Evolutionary conservation across 1,140 invertebrate genomes (phyloP).

Genomic region (Listronotus oregonensis): DNA sequence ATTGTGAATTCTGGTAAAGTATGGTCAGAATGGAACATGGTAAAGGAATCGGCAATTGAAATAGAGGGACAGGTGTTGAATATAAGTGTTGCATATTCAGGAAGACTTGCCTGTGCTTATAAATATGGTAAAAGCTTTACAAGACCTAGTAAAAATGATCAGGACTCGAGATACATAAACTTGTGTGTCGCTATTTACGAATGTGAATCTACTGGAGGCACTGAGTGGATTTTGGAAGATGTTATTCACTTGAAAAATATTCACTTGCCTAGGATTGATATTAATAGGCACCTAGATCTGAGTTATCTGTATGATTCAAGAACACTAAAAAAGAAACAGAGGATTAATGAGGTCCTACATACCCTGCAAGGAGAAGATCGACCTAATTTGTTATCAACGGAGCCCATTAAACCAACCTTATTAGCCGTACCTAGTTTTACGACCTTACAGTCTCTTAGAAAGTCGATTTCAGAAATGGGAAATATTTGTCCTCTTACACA

Average conservation of each 20-base stretch:
- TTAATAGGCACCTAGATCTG: slow-evolving; percentile 79
- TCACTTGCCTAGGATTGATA: slow-evolving; percentile 78
- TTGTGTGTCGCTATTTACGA: slow-evolving; percentile 97
- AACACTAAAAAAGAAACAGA: slow-evolving; percentile 78
- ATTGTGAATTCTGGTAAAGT: slow-evolving; percentile 60
- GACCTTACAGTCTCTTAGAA: slow-evolving; percentile 85
- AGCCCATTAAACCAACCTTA: slow-evolving; percentile 73
- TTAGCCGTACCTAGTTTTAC: slow-evolving; percentile 91
- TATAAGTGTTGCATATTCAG: slow-evolving; percentile 96
- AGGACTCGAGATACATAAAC: slow-evolving; percentile 87
- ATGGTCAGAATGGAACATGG: slow-evolving; percentile 50
- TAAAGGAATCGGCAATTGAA: slow-evolving; percentile 79
- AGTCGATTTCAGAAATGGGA: slow-evolving; percentile 88
- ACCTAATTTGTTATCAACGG: slow-evolving; percentile 62
- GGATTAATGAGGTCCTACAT: slow-evolving; percentile 72
- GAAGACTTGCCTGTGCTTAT: slow-evolving; percentile 94
- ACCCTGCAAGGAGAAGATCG: slow-evolving; percentile 64
- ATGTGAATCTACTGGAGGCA: slow-evolving; percentile 96
- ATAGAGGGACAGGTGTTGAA: slow-evolving; percentile 80
- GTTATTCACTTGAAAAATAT: slow-evolving; percentile 90
- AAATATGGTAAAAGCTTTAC: slow-evolving; percentile 88
- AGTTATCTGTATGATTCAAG: slow-evolving; percentile 82
- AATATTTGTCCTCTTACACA: slow-evolving; percentile 87
- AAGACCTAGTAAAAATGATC: slow-evolving; percentile 74
- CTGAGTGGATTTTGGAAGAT: slow-evolving; percentile 99